Percentiles rank a stretch among this genome's conserved stretches.
These are phyloP conservation scores for Eulimnadia texana DNA, from an alignment of 1,140 invertebrate species.

Conservation along the genomic window DNA sequence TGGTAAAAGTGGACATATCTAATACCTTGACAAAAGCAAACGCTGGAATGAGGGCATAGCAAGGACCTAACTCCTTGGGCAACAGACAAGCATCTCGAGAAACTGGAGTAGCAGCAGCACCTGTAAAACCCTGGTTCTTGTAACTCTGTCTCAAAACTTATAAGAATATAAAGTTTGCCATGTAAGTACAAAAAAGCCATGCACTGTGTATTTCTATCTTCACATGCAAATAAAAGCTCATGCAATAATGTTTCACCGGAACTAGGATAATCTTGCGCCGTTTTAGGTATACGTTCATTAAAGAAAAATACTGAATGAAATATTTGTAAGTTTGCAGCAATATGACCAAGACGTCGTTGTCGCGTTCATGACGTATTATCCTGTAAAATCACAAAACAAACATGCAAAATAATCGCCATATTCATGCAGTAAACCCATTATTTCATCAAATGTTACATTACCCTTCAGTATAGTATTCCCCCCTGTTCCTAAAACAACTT, in stretches of 20 bases:
- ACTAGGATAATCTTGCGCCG: too few relatives aligned
- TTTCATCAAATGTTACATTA: too few relatives aligned
- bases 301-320: too few relatives aligned
- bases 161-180: neutral
- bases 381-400: neutral
- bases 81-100: neutral
- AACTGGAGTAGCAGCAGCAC: neutral
- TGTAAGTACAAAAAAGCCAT: neutral
- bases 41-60: constrained; percentile 17
- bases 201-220: too few relatives aligned
- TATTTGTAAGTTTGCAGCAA: too few relatives aligned
- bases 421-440: neutral
- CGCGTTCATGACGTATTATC: neutral
- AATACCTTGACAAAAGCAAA: constrained; percentile 21
- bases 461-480: too few relatives aligned
- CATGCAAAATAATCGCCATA: neutral
- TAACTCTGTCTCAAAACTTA: neutral
- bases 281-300: too few relatives aligned
- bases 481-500: too few relatives aligned
- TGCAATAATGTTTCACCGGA: too few relatives aligned
- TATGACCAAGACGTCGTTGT: neutral
- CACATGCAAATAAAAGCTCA: too few relatives aligned
- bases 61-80: neutral
- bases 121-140: neutral
- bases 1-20: neutral